Percentiles rank a stretch among this genome's conserved stretches.
Evolutionary conservation across 2,888 invertebrate genomes (phyloP).

Genomic region (Taphrorychus bicolor): DNA sequence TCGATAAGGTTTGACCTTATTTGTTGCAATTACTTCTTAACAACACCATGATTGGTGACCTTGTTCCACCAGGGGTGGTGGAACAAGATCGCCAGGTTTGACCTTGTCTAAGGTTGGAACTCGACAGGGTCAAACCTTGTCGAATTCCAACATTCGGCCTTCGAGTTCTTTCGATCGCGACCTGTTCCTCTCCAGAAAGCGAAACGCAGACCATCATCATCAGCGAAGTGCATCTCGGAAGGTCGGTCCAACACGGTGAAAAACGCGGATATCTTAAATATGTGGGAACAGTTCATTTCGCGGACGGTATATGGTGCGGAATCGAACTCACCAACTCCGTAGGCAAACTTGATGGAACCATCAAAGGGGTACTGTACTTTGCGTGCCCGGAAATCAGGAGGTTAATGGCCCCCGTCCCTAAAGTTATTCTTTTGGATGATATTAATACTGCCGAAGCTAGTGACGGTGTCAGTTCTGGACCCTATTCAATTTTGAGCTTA

Average conservation of each 20-base stretch:
- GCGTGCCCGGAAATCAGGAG: slow-evolving; percentile 66
- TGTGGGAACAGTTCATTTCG: slow-evolving; percentile 64
- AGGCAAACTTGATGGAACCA: slow-evolving; percentile 70
- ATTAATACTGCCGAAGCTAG: slow-evolving; percentile 60
- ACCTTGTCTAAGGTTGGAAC: too few species aligned
- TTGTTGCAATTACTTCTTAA: too few species aligned
- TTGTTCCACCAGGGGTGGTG: too few species aligned
- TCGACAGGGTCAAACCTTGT: too few species aligned
- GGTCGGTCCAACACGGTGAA: slow-evolving; percentile 53
- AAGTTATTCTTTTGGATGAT: slow-evolving; percentile 39
- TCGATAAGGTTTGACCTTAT: slow-evolving; percentile 54
- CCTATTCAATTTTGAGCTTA: slow-evolving; percentile 66
- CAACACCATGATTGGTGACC: too few species aligned
- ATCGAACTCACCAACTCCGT: slow-evolving; percentile 64
- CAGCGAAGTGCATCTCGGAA: slow-evolving; percentile 49
- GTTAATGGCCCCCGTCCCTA: slow-evolving; percentile 68
- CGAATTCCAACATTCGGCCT: slow-evolving; percentile 56
- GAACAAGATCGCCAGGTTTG: too few species aligned
- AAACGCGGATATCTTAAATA: slow-evolving; percentile 64
- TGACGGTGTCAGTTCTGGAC: slow-evolving; percentile 61
- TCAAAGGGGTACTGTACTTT: slow-evolving; percentile 70
- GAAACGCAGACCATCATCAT: slow-evolving; percentile 41
- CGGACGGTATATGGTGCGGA: slow-evolving; percentile 70
- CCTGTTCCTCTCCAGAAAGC: background rate
- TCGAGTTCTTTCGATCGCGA: slow-evolving; percentile 49